Percentiles rank a stretch among this genome's conserved stretches.
Conservation (phyloP, 1,140 invertebrate species). For the Bombus sibiricus region DNA sequence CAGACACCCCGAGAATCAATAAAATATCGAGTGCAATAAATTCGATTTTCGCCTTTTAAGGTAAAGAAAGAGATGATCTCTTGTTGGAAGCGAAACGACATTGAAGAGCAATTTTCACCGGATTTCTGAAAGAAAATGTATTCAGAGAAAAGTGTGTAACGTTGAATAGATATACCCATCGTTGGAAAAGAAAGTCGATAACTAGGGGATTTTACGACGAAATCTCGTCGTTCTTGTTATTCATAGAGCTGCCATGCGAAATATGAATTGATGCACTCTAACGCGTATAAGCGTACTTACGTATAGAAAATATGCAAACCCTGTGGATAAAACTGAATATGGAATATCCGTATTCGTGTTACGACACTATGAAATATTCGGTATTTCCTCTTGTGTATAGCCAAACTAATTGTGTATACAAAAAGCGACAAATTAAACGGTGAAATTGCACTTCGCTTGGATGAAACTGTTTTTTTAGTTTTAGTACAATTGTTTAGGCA, state of each 20-base stretch:
- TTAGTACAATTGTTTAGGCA: not conserved
- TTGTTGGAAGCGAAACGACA: not conserved
- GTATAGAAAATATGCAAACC: slow-evolving; percentile 6
- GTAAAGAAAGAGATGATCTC: too few species aligned
- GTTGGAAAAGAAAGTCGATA: slow-evolving; percentile 25
- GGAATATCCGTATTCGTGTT: not conserved
- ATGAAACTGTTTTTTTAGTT: not conserved
- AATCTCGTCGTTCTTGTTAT: slow-evolving; percentile 46
- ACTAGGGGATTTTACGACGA: slow-evolving; percentile 17
- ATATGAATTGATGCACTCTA: slow-evolving; percentile 33
- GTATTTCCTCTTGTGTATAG: not conserved
- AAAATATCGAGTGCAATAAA: not conserved
- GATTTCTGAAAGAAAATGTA: not conserved
- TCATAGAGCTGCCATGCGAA: slow-evolving; percentile 43
- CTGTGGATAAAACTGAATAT: slow-evolving; percentile 32
- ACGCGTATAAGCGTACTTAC: not conserved
- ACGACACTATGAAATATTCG: not conserved
- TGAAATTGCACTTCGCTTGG: not conserved
- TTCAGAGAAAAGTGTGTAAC: not conserved
- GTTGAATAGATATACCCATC: not conserved
- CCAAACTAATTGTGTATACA: not conserved
- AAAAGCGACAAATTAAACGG: not conserved
- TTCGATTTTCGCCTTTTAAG: not conserved
- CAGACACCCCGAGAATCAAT: not conserved
- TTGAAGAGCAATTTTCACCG: not conserved